These are phyloP conservation scores for Muscina levida DNA, from an alignment of 2,888 invertebrate genomes.

Conservation along the genomic window DNA sequence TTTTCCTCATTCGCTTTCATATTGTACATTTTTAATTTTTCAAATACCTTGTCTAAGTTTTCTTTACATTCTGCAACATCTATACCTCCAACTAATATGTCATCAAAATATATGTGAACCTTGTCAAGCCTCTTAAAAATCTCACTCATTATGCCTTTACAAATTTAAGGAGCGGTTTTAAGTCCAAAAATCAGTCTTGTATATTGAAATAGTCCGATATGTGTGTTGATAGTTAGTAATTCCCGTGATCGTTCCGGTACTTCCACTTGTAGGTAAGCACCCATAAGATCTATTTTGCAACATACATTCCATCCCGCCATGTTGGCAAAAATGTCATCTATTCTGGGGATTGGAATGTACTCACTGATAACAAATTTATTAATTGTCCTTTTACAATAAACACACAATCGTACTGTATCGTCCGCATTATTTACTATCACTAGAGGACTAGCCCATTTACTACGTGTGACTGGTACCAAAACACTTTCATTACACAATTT, in stretches of 20 bases:
- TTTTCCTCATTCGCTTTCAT: constrained; percentile 6
- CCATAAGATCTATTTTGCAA: constrained; percentile 50
- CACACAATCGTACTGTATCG: constrained; percentile 47
- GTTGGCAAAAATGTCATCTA: constrained; percentile 52
- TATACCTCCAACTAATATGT: constrained; percentile 40
- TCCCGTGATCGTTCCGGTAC: constrained; percentile 35
- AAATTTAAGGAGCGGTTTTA: constrained; percentile 38
- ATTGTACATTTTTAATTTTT: constrained; percentile 17
- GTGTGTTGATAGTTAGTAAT: constrained; percentile 52
- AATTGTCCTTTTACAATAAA: constrained; percentile 52
- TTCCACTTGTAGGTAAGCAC: constrained; percentile 48
- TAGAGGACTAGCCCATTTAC: constrained; percentile 56
- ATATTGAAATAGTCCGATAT: constrained; percentile 49
- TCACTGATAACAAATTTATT: constrained; percentile 51
- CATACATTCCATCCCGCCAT: constrained; percentile 46
- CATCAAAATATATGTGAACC: constrained; percentile 44
- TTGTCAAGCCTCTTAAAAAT: constrained; percentile 35
- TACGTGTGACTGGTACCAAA: constrained; percentile 47
- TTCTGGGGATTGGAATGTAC: constrained; percentile 43
- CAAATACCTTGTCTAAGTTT: neutral
- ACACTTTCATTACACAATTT: constrained; percentile 37
- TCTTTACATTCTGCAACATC: constrained; percentile 24
- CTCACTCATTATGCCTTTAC: constrained; percentile 8
- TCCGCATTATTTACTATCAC: constrained; percentile 53
- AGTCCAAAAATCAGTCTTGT: constrained; percentile 42